Evolutionary conservation across 1,140 invertebrate genomes (phyloP), one percentile per base, ranked within the genome.

Genomic region (Mactra quadrangularis): DNA sequence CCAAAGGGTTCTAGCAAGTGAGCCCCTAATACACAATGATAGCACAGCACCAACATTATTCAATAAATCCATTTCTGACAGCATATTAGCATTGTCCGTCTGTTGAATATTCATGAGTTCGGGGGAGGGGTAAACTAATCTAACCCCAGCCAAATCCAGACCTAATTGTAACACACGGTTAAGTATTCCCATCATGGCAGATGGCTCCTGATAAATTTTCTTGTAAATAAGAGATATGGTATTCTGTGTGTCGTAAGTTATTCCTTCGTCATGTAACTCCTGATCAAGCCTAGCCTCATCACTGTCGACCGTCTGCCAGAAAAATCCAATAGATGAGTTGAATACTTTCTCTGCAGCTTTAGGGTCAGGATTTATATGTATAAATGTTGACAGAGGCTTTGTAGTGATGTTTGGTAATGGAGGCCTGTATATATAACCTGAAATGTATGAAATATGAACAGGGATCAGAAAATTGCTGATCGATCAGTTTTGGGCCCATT

Each of bases 161-260:
- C 90, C 89, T 74, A 89, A 86, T 81, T 91, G 90, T 75, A 88
- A 82, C 27, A 90, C 86, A 38, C 88, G 68, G 64, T 89, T 89
- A 66, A 90, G 79, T 62, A 92, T 90, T 0, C 89, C 90, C 87
- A 90, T 90, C 81, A 90, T 86, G 0, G 88, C 76, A 19, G 75
- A 52, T 15, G 90, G 88, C 11, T 90, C 85, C 31, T 86, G 86
- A 45, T 88, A 91, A 55, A 91, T 89, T 66, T 90, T 89, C 64
- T 89, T 89, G 70, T 91, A 92, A 13, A 92, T 84, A 0, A 92
- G 84, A 19, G 90, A 90, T 85, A 91, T 88, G n/a, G 90, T 92
- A 55, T 87, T 90, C 84, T 92, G 90, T 0, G 88, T 89, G 27
- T 90, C 89, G 74, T 88, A 89, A 68, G 85, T 83, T 15, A 87